phyloP scores from a whole-genome alignment of 92 coral and sea anemone genomes.

The Epizoanthus scotinus region DNA sequence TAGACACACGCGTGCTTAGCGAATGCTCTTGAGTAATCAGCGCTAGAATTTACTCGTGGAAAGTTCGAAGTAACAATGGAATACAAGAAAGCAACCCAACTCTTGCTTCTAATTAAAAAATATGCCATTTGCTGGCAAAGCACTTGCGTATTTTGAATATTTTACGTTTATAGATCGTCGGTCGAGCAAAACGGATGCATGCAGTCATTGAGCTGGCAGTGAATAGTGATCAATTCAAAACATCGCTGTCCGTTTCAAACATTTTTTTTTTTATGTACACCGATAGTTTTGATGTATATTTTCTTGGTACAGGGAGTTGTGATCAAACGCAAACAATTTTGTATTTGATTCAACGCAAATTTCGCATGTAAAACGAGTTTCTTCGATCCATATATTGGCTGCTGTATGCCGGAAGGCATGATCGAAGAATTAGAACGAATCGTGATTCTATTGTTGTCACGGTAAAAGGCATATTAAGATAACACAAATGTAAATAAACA shows the following conservation, averaged over 20 bases:
- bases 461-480: background rate
- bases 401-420: background rate
- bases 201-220: background rate
- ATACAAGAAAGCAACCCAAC: background rate
- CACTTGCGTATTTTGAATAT: slow-evolving; percentile 4
- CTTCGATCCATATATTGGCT: background rate
- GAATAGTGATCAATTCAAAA: background rate
- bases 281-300: background rate
- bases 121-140: slow-evolving; percentile 10
- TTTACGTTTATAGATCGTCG: background rate
- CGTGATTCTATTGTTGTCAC: background rate
- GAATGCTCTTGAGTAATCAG: background rate
- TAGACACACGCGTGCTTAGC: background rate
- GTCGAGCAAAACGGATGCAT: background rate
- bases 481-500: background rate
- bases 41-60: background rate
- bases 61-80: background rate
- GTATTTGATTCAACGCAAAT: background rate
- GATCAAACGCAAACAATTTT: background rate
- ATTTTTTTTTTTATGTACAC: background rate
- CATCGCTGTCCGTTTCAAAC: background rate
- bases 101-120: background rate
- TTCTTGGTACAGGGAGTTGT: background rate
- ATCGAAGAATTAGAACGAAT: background rate
- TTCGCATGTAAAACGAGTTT: background rate